These are phyloP conservation scores for Knipowitschia caucasica DNA, from an alignment of 2,797 vertebrate genomes.

Conservation along the genomic window DNA sequence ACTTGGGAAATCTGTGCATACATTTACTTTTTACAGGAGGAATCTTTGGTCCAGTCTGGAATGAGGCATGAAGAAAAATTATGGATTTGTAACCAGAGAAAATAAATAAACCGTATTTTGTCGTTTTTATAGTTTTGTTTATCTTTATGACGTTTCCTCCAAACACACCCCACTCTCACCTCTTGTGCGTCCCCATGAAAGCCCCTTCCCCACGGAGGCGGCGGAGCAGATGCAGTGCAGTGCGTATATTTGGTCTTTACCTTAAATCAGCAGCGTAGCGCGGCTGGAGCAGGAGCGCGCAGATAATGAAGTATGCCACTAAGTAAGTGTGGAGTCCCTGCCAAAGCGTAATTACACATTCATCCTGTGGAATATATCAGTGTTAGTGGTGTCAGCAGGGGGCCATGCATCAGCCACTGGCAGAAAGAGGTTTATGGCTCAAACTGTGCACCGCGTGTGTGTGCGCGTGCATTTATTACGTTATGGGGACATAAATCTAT, in stretches of 20 bases:
- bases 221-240: slow-evolving; percentile 48
- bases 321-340: slow-evolving; percentile 81
- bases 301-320: slow-evolving; percentile 84
- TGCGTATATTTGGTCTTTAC: slow-evolving; percentile 45
- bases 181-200: no score
- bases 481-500: slow-evolving; percentile 10
- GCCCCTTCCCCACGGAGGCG: neutral
- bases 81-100: neutral
- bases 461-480: slow-evolving; percentile 46
- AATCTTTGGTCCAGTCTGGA: no score
- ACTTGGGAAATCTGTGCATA: neutral
- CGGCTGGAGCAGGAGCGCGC: slow-evolving; percentile 71
- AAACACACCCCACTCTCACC: neutral
- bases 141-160: neutral
- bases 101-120: neutral
- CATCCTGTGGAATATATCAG: slow-evolving; percentile 89
- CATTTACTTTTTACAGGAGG: no score
- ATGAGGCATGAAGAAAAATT: neutral
- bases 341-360: slow-evolving; percentile 94
- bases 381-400: slow-evolving; percentile 88
- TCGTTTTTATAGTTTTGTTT: neutral
- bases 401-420: slow-evolving; percentile 81
- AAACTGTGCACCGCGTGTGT: slow-evolving; percentile 67
- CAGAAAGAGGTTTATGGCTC: slow-evolving; percentile 80
- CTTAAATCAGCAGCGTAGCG: slow-evolving; percentile 77